Evolutionary conservation across 2,113 vertebrate species (phyloP).

Genomic region (Hippopotamus amphibius): DNA sequence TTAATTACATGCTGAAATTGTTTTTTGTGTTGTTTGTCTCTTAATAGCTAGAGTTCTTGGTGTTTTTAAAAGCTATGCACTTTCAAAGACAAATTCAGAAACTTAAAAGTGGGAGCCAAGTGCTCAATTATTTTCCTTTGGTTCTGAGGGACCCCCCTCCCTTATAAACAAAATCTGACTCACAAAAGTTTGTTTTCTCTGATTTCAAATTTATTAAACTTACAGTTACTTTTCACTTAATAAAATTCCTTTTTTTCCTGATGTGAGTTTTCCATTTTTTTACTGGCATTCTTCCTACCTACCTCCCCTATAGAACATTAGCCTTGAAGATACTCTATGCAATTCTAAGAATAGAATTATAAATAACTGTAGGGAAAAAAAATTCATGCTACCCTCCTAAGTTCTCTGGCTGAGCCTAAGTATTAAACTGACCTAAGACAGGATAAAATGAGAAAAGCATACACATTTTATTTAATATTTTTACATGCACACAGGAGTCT

Average conservation of each 20-base stretch:
- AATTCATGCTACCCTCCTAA: background rate
- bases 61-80: background rate
- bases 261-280: background rate
- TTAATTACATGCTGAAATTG: background rate
- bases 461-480: background rate
- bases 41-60: background rate
- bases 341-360: constrained; percentile 31
- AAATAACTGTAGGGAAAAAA: background rate
- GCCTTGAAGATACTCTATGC: background rate
- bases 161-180: constrained; percentile 37
- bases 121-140: constrained; percentile 25
- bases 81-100: constrained; percentile 49
- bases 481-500: background rate
- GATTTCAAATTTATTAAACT: constrained; percentile 26
- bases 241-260: background rate
- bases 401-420: background rate
- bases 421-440: background rate
- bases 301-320: background rate
- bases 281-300: background rate
- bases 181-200: background rate
- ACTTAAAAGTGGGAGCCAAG: background rate
- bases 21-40: background rate
- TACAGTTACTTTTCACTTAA: background rate
- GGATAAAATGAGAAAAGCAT: background rate
- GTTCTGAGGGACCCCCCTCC: background rate